phyloP scores from a whole-genome alignment of 2,888 invertebrate species.

The Drosophila colorata region DNA sequence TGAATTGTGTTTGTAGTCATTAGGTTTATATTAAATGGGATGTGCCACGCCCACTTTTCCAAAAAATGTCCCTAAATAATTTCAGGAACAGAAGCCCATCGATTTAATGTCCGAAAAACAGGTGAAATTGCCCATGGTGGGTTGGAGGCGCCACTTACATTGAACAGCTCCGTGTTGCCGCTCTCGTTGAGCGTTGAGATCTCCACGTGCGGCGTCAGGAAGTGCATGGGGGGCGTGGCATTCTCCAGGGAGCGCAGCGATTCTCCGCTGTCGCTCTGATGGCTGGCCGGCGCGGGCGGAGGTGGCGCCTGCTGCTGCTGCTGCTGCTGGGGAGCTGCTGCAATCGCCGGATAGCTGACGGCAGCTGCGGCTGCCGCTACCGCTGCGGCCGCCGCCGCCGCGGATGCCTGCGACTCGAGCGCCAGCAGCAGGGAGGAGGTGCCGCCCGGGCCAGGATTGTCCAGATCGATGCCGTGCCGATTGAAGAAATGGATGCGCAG shows the following conservation, averaged over 20 bases:
- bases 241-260: slow-evolving; percentile 94
- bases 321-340: slow-evolving; percentile 22
- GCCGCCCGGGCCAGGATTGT: slow-evolving; percentile 94
- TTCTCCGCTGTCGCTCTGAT: slow-evolving; percentile 93
- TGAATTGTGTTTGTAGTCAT: no score
- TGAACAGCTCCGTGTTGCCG: slow-evolving; percentile 88
- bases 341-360: slow-evolving; percentile 79
- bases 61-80: no score
- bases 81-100: no score
- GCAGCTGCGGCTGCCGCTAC: slow-evolving; percentile 86
- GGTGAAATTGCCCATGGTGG: no score
- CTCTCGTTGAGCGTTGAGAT: slow-evolving; percentile 95
- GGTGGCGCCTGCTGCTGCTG: slow-evolving; percentile 18
- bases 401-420: slow-evolving; percentile 88
- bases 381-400: slow-evolving; percentile 86
- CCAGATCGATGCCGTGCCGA: slow-evolving; percentile 95
- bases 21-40: no score
- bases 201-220: slow-evolving; percentile 95
- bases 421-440: slow-evolving; percentile 90
- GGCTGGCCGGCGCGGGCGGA: slow-evolving; percentile 87
- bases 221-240: slow-evolving; percentile 95
- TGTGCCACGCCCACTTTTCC: no score
- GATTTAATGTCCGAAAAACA: no score
- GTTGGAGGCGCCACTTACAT: slow-evolving; percentile 82
- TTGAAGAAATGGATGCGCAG: slow-evolving; percentile 95